These are phyloP conservation scores for Ammodytes dubius DNA, from an alignment of 2,113 vertebrate species.

Conservation along the genomic window DNA sequence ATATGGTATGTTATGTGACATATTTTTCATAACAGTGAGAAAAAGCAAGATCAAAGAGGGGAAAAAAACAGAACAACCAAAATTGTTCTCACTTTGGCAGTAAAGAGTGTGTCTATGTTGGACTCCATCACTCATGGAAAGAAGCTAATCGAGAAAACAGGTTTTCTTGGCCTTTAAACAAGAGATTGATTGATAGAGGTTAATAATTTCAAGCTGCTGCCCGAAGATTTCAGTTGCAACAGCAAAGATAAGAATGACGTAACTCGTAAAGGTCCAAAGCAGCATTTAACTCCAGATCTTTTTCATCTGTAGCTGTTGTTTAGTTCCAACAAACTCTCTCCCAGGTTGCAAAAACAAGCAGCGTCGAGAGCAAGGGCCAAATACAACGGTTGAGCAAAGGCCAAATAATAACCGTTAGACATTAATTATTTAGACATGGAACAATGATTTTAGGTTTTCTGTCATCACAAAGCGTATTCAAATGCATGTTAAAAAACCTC, in stretches of 20 bases:
- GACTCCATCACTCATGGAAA: background rate
- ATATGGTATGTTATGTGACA: background rate
- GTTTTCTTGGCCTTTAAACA: background rate
- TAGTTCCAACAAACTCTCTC: conserved; percentile 18
- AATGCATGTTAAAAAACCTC: conserved; percentile 4
- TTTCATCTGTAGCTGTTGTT: conserved; percentile 23
- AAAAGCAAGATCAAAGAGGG: background rate
- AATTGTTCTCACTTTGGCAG: background rate
- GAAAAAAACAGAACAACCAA: background rate
- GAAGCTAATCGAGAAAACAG: background rate
- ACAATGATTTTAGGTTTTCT: conserved; percentile 48
- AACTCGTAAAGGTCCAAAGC: background rate
- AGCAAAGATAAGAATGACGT: background rate
- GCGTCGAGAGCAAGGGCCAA: conserved; percentile 32
- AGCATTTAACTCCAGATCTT: background rate
- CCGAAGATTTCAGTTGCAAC: background rate
- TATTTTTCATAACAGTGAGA: background rate
- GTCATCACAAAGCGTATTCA: conserved; percentile 41
- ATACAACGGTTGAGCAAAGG: conserved; percentile 45
- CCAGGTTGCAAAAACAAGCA: conserved; percentile 24
- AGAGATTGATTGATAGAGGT: background rate
- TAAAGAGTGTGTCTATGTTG: background rate
- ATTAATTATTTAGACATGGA: conserved; percentile 59
- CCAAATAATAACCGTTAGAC: conserved; percentile 58
- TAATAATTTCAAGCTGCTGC: background rate